phyloP scores from a whole-genome alignment of 1,140 invertebrate species.

The Aphaenogaster ashmeadi region DNA sequence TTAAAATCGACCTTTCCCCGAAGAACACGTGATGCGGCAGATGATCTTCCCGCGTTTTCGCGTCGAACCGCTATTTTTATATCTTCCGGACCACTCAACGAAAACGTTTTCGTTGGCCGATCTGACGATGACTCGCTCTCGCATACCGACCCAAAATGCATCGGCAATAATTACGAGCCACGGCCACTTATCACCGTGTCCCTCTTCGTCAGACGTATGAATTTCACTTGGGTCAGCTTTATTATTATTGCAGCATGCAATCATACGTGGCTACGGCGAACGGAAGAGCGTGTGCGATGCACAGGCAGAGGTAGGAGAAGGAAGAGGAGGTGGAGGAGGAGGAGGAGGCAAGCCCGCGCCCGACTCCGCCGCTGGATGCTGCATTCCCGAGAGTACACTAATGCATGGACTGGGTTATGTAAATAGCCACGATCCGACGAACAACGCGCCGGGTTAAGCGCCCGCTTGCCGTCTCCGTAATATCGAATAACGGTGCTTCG shows the following conservation, averaged over 20 bases:
- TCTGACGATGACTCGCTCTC: background rate
- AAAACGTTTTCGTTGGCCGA: background rate
- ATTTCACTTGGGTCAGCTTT: slow-evolving; percentile 30
- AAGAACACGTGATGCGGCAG: background rate
- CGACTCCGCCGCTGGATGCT: slow-evolving; percentile 47
- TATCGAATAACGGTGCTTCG: slow-evolving; percentile 59
- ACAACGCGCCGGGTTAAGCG: slow-evolving; percentile 51
- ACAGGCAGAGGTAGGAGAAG: background rate
- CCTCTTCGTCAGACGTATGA: background rate
- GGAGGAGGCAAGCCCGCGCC: background rate
- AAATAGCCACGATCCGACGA: slow-evolving; percentile 53
- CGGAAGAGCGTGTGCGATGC: slow-evolving; percentile 36
- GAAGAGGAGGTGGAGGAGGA: background rate
- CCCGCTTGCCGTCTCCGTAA: slow-evolving; percentile 17
- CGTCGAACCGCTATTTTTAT: background rate
- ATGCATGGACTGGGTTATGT: slow-evolving; percentile 54
- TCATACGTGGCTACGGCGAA: slow-evolving; percentile 12
- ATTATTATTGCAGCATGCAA: slow-evolving; percentile 49
- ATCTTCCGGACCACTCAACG: background rate
- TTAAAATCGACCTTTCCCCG: background rate
- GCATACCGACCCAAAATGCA: background rate
- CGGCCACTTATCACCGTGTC: slow-evolving; percentile 11
- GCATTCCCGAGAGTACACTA: slow-evolving; percentile 47
- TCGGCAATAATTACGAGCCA: background rate
- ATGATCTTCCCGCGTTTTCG: background rate